Evolutionary conservation across 1,140 invertebrate species (phyloP).

Genomic region (Muscidifurax raptorellus): DNA sequence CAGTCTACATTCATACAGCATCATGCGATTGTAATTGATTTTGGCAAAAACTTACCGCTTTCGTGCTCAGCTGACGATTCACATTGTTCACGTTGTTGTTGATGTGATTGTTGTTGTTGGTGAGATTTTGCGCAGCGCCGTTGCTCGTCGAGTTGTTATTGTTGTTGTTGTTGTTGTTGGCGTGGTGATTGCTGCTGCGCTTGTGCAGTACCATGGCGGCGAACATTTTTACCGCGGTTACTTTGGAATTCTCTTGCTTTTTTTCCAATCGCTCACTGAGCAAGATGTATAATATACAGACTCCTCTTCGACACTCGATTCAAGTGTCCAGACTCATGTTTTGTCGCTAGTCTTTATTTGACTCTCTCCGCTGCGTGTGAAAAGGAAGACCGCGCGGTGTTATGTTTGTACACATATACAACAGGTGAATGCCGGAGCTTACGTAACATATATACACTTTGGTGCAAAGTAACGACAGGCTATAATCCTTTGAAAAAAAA

Average conservation of each 20-base stretch:
- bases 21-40: conserved; percentile 15
- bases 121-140: conserved; percentile 67
- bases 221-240: conserved; percentile 64
- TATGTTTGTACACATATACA: not conserved
- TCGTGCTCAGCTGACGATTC: conserved; percentile 47
- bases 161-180: conserved; percentile 66
- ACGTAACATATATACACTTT: not conserved
- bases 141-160: conserved; percentile 61
- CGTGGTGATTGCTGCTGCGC: conserved; percentile 68
- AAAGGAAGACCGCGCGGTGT: conserved; percentile 4
- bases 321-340: conserved; percentile 24
- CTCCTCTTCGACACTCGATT: not conserved
- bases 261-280: not conserved
- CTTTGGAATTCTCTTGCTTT: not conserved
- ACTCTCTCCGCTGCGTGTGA: not conserved
- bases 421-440: conserved; percentile 7
- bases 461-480: conserved; percentile 3
- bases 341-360: not conserved
- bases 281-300: not conserved
- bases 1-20: not conserved
- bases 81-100: conserved; percentile 42
- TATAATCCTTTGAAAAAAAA: not conserved
- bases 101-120: conserved; percentile 62
- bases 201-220: conserved; percentile 74
- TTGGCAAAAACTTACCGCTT: conserved; percentile 65